Evolutionary conservation across 1,140 invertebrate genomes (phyloP).

Genomic region (Mylabris phalerata): DNA sequence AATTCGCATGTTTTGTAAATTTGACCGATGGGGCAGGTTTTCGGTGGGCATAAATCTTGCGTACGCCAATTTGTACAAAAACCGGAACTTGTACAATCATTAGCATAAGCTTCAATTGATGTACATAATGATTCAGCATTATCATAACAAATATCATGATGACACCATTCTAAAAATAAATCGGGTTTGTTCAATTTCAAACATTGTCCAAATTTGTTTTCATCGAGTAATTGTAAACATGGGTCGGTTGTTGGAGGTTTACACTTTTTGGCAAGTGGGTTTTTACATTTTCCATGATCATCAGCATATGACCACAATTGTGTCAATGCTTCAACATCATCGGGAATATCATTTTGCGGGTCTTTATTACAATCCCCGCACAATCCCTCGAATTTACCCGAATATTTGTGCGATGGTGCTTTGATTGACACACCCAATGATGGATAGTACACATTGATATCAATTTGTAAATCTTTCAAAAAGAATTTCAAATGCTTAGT

Average conservation of each 20-base stretch:
- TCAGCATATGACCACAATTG: slow-evolving; percentile 52
- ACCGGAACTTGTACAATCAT: slow-evolving; percentile 58
- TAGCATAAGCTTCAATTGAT: slow-evolving; percentile 63
- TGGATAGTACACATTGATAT: slow-evolving; percentile 41
- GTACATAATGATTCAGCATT: slow-evolving; percentile 52
- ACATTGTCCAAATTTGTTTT: slow-evolving; percentile 60
- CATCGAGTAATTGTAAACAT: slow-evolving; percentile 57
- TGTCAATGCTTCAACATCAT: slow-evolving; percentile 50
- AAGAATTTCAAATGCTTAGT: slow-evolving; percentile 42
- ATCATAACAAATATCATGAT: slow-evolving; percentile 56
- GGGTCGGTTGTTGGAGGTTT: slow-evolving; percentile 51
- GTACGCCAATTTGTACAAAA: slow-evolving; percentile 67
- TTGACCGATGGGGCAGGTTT: slow-evolving; percentile 49
- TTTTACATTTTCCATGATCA: slow-evolving; percentile 32
- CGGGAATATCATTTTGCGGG: slow-evolving; percentile 52
- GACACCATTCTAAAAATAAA: slow-evolving; percentile 60
- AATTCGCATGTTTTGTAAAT: slow-evolving; percentile 60
- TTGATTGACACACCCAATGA: slow-evolving; percentile 44
- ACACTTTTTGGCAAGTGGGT: slow-evolving; percentile 44
- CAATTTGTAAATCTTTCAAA: slow-evolving; percentile 43
- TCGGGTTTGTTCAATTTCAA: slow-evolving; percentile 62
- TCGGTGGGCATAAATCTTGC: slow-evolving; percentile 51
- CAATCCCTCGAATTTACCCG: slow-evolving; percentile 64
- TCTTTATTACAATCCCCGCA: slow-evolving; percentile 72
- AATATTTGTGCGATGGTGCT: slow-evolving; percentile 65